Percentiles rank a stretch among this genome's conserved stretches.
These are phyloP conservation scores for Galerucella nymphaeae DNA, from an alignment of 2,888 invertebrate genomes.

Conservation along the genomic window DNA sequence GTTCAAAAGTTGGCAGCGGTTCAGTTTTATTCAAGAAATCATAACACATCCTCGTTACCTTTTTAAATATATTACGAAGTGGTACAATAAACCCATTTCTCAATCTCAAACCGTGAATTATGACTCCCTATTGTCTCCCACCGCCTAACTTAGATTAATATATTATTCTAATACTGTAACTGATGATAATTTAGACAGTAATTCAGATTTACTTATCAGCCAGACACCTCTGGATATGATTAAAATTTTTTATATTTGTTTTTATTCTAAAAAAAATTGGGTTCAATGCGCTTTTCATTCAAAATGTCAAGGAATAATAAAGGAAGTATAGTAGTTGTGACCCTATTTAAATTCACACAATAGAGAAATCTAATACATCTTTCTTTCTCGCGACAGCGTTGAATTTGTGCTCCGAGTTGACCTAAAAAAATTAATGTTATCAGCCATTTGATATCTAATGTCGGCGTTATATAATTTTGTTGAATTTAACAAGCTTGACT, in stretches of 20 bases:
- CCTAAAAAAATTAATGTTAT: constrained; percentile 7
- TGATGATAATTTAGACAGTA: not conserved
- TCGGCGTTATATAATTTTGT: constrained; percentile 6
- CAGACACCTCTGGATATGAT: not conserved
- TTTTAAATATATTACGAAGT: not conserved
- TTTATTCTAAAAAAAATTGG: not conserved
- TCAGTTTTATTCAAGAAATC: constrained; percentile 9
- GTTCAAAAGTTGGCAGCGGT: not conserved
- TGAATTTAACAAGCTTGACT: not conserved
- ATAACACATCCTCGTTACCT: constrained; percentile 8
- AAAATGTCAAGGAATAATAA: not conserved
- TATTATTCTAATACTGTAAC: not conserved
- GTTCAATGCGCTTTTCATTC: constrained; percentile 1
- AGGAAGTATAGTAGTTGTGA: not conserved
- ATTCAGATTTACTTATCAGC: not conserved
- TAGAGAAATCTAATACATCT: not conserved
- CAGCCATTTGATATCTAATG: constrained; percentile 2
- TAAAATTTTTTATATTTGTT: not conserved
- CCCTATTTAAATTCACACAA: not conserved
- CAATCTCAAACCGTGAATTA: not conserved
- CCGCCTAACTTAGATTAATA: too few species aligned
- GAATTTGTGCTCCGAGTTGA: not conserved
- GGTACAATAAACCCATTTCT: constrained; percentile 20
- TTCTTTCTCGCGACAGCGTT: not conserved
- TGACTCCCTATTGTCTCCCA: too few species aligned